Conservation (phyloP, 64 coral and sea anemone genomes). For the Stichodactyla helianthus region DNA sequence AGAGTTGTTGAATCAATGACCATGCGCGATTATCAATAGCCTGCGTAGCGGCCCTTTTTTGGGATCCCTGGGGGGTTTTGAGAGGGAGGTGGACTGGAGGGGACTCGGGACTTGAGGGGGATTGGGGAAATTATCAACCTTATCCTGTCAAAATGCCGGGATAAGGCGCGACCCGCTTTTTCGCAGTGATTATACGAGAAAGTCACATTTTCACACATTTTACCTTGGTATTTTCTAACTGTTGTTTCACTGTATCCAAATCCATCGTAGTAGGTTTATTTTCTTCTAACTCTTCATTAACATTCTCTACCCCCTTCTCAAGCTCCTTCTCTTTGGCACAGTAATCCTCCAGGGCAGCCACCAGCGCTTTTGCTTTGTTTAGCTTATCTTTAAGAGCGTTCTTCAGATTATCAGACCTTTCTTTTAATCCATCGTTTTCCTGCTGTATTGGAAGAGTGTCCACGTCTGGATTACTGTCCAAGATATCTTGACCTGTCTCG, state of each 20-base stretch:
- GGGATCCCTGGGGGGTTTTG: too few relatives aligned
- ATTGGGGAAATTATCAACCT: too few relatives aligned
- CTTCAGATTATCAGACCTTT: slow-evolving; percentile 36
- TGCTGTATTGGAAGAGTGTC: slow-evolving; percentile 56
- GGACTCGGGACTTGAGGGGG: too few relatives aligned
- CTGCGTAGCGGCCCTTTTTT: too few relatives aligned
- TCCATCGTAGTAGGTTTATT: slow-evolving; percentile 75
- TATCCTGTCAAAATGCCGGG: too few relatives aligned
- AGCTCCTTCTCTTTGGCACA: slow-evolving; percentile 63
- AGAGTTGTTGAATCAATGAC: too few relatives aligned
- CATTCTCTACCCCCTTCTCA: slow-evolving; percentile 42
- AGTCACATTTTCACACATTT: neutral
- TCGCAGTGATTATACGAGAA: neutral
- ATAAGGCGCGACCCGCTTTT: too few relatives aligned
- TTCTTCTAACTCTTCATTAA: slow-evolving; percentile 42
- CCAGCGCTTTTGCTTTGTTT: slow-evolving; percentile 47
- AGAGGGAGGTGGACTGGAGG: too few relatives aligned
- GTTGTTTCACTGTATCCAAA: slow-evolving; percentile 62
- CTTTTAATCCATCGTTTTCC: slow-evolving; percentile 59
- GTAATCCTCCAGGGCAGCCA: slow-evolving; percentile 54
- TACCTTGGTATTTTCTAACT: slow-evolving; percentile 88
- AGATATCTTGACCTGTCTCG: slow-evolving; percentile 51
- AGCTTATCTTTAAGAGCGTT: slow-evolving; percentile 25
- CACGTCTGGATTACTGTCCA: slow-evolving; percentile 47
- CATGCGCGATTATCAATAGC: too few relatives aligned